Evolutionary conservation across 2,113 vertebrate species (phyloP).

Genomic region (Cervus canadensis): DNA sequence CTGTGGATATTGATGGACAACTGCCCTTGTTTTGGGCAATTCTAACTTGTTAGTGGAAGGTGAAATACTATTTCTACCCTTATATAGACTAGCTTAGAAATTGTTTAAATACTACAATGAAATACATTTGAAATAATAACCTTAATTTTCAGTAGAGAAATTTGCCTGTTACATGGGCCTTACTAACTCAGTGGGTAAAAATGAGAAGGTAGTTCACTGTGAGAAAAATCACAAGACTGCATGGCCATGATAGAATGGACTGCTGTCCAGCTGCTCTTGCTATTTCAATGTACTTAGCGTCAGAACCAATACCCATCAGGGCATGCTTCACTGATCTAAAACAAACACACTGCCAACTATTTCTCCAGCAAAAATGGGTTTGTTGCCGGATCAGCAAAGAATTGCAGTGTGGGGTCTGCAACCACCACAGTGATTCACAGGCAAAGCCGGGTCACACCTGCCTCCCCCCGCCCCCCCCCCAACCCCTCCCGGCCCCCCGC

Average conservation of each 20-base stretch:
- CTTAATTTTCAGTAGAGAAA: neutral
- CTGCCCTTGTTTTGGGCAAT: neutral
- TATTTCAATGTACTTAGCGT: neutral
- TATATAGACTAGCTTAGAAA: neutral
- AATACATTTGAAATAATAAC: neutral
- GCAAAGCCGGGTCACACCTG: neutral
- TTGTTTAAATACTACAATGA: neutral
- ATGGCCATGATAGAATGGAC: neutral
- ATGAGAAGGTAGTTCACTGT: neutral
- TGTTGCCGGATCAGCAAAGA: neutral
- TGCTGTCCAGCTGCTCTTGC: neutral
- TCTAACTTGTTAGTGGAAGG: neutral
- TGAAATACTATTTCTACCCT: neutral
- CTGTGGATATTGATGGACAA: neutral
- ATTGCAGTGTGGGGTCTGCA: neutral
- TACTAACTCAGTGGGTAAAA: neutral
- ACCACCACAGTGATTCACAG: neutral
- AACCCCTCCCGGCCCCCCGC: fast-evolving
- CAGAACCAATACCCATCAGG: neutral
- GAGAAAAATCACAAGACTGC: neutral
- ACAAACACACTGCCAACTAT: neutral
- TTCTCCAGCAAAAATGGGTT: neutral
- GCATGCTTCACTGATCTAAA: neutral
- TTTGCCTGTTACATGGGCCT: neutral
- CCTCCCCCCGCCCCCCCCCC: neutral